Percentiles rank a stretch among this genome's conserved stretches.
Evolutionary conservation across 1,140 invertebrate genomes (phyloP).

Genomic region (Apis mellifera): DNA sequence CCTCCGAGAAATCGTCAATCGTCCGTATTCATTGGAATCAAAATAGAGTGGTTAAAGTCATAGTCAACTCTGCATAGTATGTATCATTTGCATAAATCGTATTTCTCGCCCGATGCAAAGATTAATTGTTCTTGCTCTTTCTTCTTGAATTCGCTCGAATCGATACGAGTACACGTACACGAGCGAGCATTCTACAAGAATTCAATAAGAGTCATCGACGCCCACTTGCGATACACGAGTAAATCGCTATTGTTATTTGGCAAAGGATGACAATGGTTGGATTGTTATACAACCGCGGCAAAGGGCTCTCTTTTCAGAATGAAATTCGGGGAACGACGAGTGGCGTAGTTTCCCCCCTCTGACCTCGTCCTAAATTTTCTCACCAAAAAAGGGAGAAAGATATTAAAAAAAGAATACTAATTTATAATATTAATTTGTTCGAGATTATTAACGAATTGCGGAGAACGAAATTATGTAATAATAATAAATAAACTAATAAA

Average conservation of each 20-base stretch:
- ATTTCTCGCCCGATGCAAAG: too few species aligned
- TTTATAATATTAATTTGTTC: too few species aligned
- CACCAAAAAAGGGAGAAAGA: not conserved
- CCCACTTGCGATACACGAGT: not conserved
- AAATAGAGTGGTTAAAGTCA: not conserved
- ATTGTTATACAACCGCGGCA: not conserved
- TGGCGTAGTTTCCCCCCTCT: not conserved
- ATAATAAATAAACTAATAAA: too few species aligned
- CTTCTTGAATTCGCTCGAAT: not conserved
- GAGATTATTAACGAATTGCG: too few species aligned
- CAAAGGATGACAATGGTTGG: constrained; percentile 3
- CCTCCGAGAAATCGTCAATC: not conserved
- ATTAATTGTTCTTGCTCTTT: not conserved
- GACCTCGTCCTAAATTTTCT: not conserved
- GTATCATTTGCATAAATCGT: too few species aligned
- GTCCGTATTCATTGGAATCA: not conserved
- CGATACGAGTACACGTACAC: too few species aligned
- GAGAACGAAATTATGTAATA: too few species aligned
- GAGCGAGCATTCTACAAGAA: not conserved
- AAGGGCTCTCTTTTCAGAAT: not conserved
- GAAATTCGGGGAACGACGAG: constrained; percentile 12
- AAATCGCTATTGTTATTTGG: constrained; percentile 30
- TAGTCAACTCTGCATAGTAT: not conserved
- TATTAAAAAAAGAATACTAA: too few species aligned
- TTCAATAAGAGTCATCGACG: not conserved